These are phyloP conservation scores for Leptinotarsa peninsularis DNA, from an alignment of 2,888 invertebrate species.

Conservation along the genomic window DNA sequence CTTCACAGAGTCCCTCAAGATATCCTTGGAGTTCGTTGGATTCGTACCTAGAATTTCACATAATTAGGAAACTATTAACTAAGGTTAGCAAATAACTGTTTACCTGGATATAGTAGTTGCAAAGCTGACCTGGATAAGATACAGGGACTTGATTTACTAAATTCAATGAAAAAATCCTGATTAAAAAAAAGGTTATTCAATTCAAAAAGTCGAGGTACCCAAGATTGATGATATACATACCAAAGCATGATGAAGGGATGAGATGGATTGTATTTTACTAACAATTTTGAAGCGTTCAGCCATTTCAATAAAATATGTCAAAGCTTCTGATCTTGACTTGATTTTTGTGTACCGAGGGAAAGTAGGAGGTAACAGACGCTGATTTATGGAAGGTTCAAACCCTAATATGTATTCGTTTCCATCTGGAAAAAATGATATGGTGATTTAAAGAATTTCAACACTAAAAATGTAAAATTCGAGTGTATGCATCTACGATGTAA, in stretches of 20 bases:
- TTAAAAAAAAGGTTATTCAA: too few species aligned
- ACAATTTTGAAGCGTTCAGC: conserved; percentile 84
- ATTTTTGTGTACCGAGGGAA: conserved; percentile 97
- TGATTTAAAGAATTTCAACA: not conserved
- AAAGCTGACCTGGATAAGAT: conserved; percentile 92
- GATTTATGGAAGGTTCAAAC: conserved; percentile 96
- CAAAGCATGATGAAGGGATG: conserved; percentile 85
- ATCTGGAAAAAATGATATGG: conserved; percentile 62
- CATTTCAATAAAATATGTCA: conserved; percentile 85
- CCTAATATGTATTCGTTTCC: conserved; percentile 87
- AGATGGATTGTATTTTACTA: conserved; percentile 82
- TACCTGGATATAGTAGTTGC: conserved; percentile 81
- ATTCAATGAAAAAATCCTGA: conserved; percentile 93
- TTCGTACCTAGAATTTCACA: conserved; percentile 65
- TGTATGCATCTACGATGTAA: too few species aligned
- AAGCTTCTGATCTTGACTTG: conserved; percentile 81
- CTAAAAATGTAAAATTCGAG: not conserved
- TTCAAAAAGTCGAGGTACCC: not conserved
- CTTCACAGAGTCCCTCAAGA: conserved; percentile 86
- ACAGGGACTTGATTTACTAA: conserved; percentile 88
- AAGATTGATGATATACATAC: conserved; percentile 64
- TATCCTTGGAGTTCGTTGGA: conserved; percentile 75
- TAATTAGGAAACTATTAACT: not conserved
- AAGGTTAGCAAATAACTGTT: conserved; percentile 36
- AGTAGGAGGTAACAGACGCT: conserved; percentile 94